These are phyloP conservation scores for Acromyrmex echinatior DNA, from an alignment of 1,140 invertebrate species.

Conservation along the genomic window DNA sequence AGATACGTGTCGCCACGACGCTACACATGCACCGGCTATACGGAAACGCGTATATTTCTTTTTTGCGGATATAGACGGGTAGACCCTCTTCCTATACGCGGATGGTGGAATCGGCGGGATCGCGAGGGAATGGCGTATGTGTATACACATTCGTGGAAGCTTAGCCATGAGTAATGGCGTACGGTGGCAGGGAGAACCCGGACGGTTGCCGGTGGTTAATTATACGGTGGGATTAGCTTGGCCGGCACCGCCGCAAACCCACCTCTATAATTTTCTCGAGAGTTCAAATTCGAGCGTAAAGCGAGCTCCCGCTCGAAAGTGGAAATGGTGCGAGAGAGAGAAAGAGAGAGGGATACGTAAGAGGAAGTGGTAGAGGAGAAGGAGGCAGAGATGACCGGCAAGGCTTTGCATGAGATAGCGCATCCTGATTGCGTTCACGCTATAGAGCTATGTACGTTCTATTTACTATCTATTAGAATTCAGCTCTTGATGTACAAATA, in stretches of 20 bases:
- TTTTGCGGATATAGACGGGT: constrained; percentile 48
- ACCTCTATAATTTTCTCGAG: constrained; percentile 84
- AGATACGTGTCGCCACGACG: constrained; percentile 41
- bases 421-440: constrained; percentile 70
- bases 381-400: constrained; percentile 25
- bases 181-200: constrained; percentile 69
- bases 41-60: constrained; percentile 37
- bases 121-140: constrained; percentile 52
- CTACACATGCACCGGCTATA: not conserved
- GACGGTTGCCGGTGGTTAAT: constrained; percentile 83
- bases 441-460: constrained; percentile 47
- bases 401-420: constrained; percentile 72
- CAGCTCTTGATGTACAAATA: constrained; percentile 1
- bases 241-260: constrained; percentile 79
- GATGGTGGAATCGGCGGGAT: constrained; percentile 25
- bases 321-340: not conserved
- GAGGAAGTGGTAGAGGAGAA: not conserved
- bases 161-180: constrained; percentile 81
- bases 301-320: constrained; percentile 69
- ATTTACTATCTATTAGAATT: constrained; percentile 68
- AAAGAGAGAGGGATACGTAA: not conserved
- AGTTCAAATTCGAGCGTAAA: constrained; percentile 83
- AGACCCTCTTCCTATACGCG: not conserved
- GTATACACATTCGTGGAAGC: constrained; percentile 75
- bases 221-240: constrained; percentile 84